A percentile compares a stretch with the other conserved stretches of the same genome.
Conservation (phyloP, 2,797 vertebrate genomes). For the Muscicapa comitata region DNA sequence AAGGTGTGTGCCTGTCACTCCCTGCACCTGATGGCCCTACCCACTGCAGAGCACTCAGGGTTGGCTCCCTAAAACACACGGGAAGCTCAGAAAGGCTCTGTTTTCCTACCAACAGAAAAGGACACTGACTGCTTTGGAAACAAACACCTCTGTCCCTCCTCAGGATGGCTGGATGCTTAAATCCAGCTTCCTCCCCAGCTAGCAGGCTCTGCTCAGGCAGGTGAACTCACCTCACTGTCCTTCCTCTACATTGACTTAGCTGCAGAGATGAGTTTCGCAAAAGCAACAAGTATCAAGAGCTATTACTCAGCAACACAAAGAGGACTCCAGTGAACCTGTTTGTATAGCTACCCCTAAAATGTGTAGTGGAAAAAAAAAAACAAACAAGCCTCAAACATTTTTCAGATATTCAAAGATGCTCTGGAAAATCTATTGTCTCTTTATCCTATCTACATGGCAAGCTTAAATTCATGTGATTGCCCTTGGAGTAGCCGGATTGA, state of each 20-base stretch:
- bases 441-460: background rate
- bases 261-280: background rate
- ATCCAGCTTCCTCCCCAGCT: background rate
- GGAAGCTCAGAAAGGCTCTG: background rate
- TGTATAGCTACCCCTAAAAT: background rate
- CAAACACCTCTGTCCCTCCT: background rate
- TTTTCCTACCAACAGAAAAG: background rate
- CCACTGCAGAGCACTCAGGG: fast-evolving
- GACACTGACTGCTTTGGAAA: background rate
- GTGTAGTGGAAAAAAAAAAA: background rate
- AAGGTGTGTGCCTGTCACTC: fast-evolving
- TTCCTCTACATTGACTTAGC: background rate
- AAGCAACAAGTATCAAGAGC: background rate
- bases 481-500: background rate
- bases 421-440: background rate
- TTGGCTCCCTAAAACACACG: background rate
- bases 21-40: background rate
- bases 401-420: background rate
- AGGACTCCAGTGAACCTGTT: background rate
- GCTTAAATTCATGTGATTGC: background rate
- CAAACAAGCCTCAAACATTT: background rate
- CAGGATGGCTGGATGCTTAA: background rate
- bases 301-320: background rate
- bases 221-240: background rate
- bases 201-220: background rate